phyloP scores from a whole-genome alignment of 1,140 invertebrate species.

The Zaprionus gabonicus region DNA sequence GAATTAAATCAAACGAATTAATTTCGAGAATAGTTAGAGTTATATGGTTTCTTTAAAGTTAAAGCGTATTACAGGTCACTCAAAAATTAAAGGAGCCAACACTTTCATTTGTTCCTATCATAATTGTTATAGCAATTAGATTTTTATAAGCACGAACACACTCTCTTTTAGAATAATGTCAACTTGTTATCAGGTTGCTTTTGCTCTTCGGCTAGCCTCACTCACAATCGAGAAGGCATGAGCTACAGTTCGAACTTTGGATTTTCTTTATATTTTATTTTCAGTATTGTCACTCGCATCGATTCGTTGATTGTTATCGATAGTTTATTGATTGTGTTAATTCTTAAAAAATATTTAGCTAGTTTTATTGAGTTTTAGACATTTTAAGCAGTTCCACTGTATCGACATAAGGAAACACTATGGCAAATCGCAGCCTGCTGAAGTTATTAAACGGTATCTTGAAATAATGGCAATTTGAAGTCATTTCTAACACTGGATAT shows the following conservation, averaged over 20 bases:
- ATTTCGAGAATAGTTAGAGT: not conserved
- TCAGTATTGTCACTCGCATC: not conserved
- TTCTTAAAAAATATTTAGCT: not conserved
- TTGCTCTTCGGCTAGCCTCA: not conserved
- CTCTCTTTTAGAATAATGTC: not conserved
- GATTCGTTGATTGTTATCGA: not conserved
- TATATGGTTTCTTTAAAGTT: no score
- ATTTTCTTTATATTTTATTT: not conserved
- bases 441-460: not conserved
- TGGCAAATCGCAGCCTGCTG: not conserved
- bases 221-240: not conserved
- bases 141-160: not conserved
- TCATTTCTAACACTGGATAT: conserved; percentile 7
- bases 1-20: not conserved
- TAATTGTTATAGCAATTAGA: no score
- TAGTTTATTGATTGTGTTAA: not conserved
- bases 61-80: no score
- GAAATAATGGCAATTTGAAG: not conserved
- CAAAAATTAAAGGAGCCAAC: no score
- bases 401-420: not conserved
- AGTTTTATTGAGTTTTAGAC: not conserved
- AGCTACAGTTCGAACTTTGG: not conserved
- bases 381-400: not conserved
- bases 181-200: not conserved
- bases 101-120: no score